phyloP scores from a whole-genome alignment of 92 coral and sea anemone genomes.

The Siderastrea radians region DNA sequence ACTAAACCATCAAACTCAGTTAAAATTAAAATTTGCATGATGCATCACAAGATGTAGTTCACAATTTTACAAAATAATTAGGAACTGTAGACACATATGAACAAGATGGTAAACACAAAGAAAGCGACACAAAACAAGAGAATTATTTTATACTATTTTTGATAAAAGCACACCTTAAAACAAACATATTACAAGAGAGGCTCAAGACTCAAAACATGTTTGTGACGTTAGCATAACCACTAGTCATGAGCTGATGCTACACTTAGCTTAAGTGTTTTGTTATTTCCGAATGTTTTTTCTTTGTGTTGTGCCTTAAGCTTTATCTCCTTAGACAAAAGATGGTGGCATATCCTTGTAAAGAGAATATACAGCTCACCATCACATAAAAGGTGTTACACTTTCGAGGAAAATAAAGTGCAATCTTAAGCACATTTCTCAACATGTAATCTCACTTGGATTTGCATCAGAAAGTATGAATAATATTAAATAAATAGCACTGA shows the following conservation, averaged over 20 bases:
- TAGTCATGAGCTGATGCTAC: not conserved
- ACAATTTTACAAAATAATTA: not conserved
- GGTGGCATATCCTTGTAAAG: not conserved
- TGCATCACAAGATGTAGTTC: not conserved
- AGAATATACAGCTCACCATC: not conserved
- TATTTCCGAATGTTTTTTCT: too few relatives aligned
- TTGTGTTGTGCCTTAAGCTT: too few relatives aligned
- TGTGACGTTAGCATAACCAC: not conserved
- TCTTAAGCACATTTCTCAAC: not conserved
- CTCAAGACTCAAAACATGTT: not conserved
- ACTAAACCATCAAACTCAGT: not conserved
- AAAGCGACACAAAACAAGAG: not conserved
- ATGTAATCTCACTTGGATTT: not conserved
- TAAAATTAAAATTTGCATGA: not conserved
- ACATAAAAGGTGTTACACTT: not conserved
- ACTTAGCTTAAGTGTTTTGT: not conserved
- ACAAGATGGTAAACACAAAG: not conserved
- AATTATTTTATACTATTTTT: not conserved
- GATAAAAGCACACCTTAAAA: conserved; percentile 1
- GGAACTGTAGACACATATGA: not conserved
- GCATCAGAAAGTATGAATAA: conserved; percentile 11
- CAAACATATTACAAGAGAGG: not conserved
- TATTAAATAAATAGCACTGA: conserved; percentile 3
- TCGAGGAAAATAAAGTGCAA: not conserved
- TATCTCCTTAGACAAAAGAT: too few relatives aligned